These are phyloP conservation scores for Saxidomus purpurata DNA, from an alignment of 1,140 invertebrate genomes.

Conservation along the genomic window DNA sequence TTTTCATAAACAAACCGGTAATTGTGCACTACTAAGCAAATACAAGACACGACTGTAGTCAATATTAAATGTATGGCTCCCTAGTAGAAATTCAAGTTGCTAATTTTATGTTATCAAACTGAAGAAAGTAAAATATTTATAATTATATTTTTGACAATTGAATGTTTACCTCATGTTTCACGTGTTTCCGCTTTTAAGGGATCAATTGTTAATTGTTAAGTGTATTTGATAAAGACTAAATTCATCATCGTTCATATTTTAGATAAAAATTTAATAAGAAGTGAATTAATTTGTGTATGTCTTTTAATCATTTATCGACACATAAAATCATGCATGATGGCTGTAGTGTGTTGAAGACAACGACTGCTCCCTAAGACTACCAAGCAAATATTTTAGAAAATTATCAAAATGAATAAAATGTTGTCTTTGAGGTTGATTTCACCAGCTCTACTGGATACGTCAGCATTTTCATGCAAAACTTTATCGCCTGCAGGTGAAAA, in stretches of 20 bases:
- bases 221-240: too few relatives aligned
- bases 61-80: too few relatives aligned
- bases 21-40: too few relatives aligned
- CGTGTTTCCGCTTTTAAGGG: constrained; percentile 39
- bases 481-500: neutral
- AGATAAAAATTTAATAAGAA: too few relatives aligned
- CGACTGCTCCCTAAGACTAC: neutral
- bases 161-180: constrained; percentile 58
- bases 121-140: neutral
- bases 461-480: constrained; percentile 59
- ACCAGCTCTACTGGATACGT: constrained; percentile 45
- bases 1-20: neutral
- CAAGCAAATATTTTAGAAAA: neutral
- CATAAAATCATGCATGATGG: too few relatives aligned
- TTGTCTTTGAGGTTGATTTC: constrained; percentile 3
- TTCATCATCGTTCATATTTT: too few relatives aligned
- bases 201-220: too few relatives aligned
- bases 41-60: too few relatives aligned
- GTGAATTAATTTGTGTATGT: too few relatives aligned
- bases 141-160: constrained; percentile 2
- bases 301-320: too few relatives aligned
- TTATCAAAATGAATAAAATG: constrained; percentile 20
- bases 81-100: too few relatives aligned
- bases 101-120: too few relatives aligned
- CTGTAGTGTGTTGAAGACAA: neutral